phyloP scores from a whole-genome alignment of 35 echinoderm and acorn worm species.

The Heliocidaris erythrogramma region DNA sequence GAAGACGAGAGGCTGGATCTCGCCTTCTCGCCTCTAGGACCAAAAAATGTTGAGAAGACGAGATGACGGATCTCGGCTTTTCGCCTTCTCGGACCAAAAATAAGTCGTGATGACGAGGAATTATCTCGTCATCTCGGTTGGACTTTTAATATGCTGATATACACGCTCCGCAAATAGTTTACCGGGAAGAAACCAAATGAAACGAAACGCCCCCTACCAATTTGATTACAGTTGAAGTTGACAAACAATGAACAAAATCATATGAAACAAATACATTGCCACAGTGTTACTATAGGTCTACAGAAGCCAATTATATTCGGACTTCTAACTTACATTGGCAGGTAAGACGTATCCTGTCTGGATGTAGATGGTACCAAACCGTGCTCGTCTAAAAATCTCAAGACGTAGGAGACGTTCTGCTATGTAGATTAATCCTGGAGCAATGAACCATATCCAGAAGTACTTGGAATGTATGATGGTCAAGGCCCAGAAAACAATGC shows the following conservation, averaged over 20 bases:
- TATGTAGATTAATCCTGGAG: constrained; percentile 61
- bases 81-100: too few species aligned
- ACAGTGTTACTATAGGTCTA: neutral
- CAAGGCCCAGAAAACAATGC: constrained; percentile 73
- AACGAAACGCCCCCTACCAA: neutral
- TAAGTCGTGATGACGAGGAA: too few species aligned
- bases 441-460: constrained; percentile 73
- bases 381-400: constrained; percentile 58
- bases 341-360: constrained; percentile 66
- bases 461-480: constrained; percentile 67
- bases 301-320: neutral
- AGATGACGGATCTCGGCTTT: too few species aligned
- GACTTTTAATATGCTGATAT: too few species aligned
- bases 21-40: too few species aligned
- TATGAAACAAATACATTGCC: neutral
- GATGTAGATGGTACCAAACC: constrained; percentile 75
- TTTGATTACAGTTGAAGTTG: neutral
- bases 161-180: too few species aligned
- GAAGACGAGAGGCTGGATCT: too few species aligned
- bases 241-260: too few species aligned
- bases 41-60: too few species aligned
- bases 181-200: neutral
- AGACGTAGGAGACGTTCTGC: constrained; percentile 69
- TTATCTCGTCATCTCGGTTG: too few species aligned
- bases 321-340: constrained; percentile 62